A percentile compares a stretch with the other conserved stretches of the same genome.
Evolutionary conservation across 2,113 vertebrate genomes (phyloP).

Genomic region (Brevimyrus niger): DNA sequence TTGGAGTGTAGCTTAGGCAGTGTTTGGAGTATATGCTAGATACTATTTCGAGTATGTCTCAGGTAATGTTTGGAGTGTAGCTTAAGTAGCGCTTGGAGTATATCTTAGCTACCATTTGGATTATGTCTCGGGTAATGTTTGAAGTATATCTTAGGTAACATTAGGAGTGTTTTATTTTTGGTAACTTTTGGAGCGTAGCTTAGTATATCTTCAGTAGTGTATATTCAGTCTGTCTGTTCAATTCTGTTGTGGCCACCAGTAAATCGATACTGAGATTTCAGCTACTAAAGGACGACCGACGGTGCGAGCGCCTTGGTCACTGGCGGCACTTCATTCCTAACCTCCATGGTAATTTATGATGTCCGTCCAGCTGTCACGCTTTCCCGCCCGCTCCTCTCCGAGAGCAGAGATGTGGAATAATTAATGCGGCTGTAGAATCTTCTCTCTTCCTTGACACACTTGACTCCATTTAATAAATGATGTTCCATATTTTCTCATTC

Average conservation of each 20-base stretch:
- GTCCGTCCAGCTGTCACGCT: background rate
- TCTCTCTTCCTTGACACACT: slow-evolving; percentile 23
- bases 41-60: background rate
- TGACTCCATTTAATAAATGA: slow-evolving; percentile 28
- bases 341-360: slow-evolving; percentile 9
- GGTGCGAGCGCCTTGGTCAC: background rate
- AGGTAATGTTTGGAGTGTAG: background rate
- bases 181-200: background rate
- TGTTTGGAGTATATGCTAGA: background rate
- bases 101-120: too few relatives aligned
- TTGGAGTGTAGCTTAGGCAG: background rate
- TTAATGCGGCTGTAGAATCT: slow-evolving; percentile 10
- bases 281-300: background rate
- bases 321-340: background rate
- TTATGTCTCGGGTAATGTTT: too few relatives aligned
- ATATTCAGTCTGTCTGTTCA: background rate
- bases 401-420: slow-evolving; percentile 13
- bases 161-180: background rate
- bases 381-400: background rate
- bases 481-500: slow-evolving; percentile 26
- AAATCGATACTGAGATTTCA: background rate
- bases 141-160: background rate
- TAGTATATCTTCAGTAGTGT: background rate
- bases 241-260: background rate
- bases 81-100: background rate